A percentile compares a stretch with the other conserved stretches of the same genome.
Conservation (phyloP, 2,888 invertebrate genomes). For the Sabatieria punctata region DNA sequence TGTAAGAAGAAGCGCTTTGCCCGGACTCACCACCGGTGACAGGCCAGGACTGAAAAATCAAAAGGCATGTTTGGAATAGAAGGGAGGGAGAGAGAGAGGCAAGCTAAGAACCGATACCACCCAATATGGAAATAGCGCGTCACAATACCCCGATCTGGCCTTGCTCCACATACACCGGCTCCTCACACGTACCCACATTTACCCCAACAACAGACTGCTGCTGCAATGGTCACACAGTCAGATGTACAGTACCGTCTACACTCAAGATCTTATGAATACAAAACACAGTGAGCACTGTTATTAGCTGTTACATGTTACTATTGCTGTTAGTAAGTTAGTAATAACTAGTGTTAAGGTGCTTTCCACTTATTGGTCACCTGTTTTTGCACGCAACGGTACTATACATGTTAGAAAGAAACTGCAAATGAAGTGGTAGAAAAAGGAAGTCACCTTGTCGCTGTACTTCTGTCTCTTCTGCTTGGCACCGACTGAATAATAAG, state of each 20-base stretch:
- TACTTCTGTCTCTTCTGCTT: conserved; percentile 45
- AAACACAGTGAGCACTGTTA: too few relatives aligned
- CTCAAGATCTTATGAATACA: too few relatives aligned
- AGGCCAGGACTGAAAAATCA: conserved; percentile 59
- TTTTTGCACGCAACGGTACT: too few relatives aligned
- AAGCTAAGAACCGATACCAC: conserved; percentile 1
- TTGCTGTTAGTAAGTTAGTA: too few relatives aligned
- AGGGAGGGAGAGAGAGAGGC: background rate
- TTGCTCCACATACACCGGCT: background rate
- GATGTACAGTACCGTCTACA: too few relatives aligned
- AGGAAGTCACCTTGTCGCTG: conserved; percentile 22
- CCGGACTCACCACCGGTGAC: conserved; percentile 91
- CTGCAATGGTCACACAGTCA: too few relatives aligned
- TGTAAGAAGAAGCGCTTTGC: conserved; percentile 83
- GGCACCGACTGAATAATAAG: conserved; percentile 78
- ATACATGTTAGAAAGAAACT: too few relatives aligned
- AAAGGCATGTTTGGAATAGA: conserved; percentile 3
- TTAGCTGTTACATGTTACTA: too few relatives aligned
- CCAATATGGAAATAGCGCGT: background rate
- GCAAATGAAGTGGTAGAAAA: too few relatives aligned
- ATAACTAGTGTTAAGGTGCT: too few relatives aligned
- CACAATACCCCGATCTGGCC: too few relatives aligned
- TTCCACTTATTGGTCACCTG: too few relatives aligned
- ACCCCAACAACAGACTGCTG: conserved; percentile 1
- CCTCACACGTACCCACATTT: conserved; percentile 1